Evolutionary conservation across 1,140 invertebrate species (phyloP), one percentile per base, ranked within the genome.

Genomic region (Drosophila guanche): DNA sequence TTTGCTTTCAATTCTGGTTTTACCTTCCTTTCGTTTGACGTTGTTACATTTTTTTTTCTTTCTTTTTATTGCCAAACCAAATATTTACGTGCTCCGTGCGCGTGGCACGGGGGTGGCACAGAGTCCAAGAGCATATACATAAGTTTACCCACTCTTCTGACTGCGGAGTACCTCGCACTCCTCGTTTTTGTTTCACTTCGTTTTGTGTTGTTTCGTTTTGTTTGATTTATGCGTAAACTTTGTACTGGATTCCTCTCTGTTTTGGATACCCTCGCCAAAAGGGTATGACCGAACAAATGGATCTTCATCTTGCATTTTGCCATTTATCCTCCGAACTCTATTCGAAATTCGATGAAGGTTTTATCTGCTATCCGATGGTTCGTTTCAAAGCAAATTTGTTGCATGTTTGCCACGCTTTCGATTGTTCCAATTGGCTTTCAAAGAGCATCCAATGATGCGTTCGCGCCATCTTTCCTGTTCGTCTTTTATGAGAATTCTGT

Each of bases 141-240:
- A 65, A 50, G 40, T 52, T 53, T 48, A 4, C 25, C 23, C 40
- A 42, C 33, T 45, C 6, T 12, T 47, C 29, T 16, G 2, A 16
- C 12, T 48, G 46, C n/a, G 25, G 10, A 27, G 25, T 42, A 42
- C 27, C 43, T 20, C 47, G 29, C 46, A 14, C 46, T 54, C 55
- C 22, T 50, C 57, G 29, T 33, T 33, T 61, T 61, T 68, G 56
- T 45, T 67, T 42, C 4, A 41, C 33, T 72, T 43, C 42, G 27
- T 54, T 53, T 54, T 12, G 53, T 52, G 56, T 54, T 61, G 69
- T 40, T 43, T 58, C 54, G 25, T 48, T 84, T 69, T 62, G 65
- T 75, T 73, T 86, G 80, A 86, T 85, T 85, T 85, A 85, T 85
- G 80, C 78, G 67, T 86, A 66, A 85, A 85, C 62, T 86, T 83